Conservation (phyloP, 2,113 vertebrate genomes). For the Cnemophilus loriae region DNA sequence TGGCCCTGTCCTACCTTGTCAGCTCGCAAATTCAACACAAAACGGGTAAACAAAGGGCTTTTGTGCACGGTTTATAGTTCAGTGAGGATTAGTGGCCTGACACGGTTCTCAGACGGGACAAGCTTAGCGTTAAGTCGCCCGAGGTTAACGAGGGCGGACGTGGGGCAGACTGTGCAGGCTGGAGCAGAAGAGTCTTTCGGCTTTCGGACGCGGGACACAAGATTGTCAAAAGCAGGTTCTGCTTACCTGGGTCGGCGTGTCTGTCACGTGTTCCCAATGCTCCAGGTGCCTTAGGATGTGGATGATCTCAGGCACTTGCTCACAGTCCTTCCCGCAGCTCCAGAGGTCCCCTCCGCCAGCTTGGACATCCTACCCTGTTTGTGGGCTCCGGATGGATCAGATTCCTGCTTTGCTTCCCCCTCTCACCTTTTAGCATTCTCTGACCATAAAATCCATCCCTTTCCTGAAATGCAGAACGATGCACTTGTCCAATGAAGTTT, state of each 20-base stretch:
- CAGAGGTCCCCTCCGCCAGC: neutral
- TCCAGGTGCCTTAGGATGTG: neutral
- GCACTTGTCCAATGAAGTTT: conserved; percentile 63
- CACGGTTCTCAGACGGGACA: neutral
- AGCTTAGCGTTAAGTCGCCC: neutral
- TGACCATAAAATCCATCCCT: neutral
- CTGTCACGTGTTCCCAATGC: neutral
- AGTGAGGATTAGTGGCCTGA: neutral
- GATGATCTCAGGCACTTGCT: neutral
- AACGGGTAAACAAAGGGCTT: conserved; percentile 18
- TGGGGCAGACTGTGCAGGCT: neutral
- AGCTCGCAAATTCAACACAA: neutral
- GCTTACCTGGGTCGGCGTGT: neutral
- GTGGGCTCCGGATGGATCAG: neutral
- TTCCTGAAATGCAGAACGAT: neutral
- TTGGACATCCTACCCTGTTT: neutral
- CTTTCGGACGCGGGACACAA: fast-evolving
- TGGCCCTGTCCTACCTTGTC: conserved; percentile 28
- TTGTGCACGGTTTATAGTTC: neutral
- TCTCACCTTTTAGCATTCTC: conserved; percentile 28
- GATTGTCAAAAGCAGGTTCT: neutral
- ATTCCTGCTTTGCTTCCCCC: neutral
- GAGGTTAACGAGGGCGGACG: neutral
- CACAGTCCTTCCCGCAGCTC: neutral
- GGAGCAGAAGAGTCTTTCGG: neutral